Conservation (phyloP, 2,797 vertebrate genomes). For the Staurois parvus region DNA sequence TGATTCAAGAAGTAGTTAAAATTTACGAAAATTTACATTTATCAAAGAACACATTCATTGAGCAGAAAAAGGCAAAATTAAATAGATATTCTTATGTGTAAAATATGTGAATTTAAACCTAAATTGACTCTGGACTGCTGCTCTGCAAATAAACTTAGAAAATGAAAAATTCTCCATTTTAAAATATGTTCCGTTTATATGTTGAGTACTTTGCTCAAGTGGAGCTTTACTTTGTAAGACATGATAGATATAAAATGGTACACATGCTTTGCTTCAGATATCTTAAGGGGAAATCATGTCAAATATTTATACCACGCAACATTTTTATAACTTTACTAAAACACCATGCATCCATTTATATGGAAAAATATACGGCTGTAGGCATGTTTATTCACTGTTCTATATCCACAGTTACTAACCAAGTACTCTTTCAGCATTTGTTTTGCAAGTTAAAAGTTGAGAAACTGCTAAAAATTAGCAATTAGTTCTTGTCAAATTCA, state of each 20-base stretch:
- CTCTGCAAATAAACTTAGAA: not conserved
- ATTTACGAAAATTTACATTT: not conserved
- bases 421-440: not conserved
- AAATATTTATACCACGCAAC: not conserved
- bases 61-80: not conserved
- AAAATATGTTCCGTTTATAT: not conserved
- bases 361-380: not conserved
- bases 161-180: not conserved
- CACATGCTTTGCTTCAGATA: not conserved
- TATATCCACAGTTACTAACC: not conserved
- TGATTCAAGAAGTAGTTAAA: not conserved
- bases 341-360: not conserved
- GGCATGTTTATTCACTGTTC: not conserved
- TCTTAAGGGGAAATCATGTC: not conserved
- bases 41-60: not conserved
- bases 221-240: not conserved
- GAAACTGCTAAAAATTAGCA: not conserved
- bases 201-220: not conserved
- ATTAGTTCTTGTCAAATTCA: not conserved
- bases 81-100: not conserved
- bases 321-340: not conserved
- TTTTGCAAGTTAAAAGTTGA: not conserved
- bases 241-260: not conserved
- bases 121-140: not conserved
- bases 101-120: not conserved